A percentile compares a stretch with the other conserved stretches of the same genome.
These are phyloP conservation scores for Julus scanicus DNA, from an alignment of 2,888 invertebrate species.

Conservation along the genomic window DNA sequence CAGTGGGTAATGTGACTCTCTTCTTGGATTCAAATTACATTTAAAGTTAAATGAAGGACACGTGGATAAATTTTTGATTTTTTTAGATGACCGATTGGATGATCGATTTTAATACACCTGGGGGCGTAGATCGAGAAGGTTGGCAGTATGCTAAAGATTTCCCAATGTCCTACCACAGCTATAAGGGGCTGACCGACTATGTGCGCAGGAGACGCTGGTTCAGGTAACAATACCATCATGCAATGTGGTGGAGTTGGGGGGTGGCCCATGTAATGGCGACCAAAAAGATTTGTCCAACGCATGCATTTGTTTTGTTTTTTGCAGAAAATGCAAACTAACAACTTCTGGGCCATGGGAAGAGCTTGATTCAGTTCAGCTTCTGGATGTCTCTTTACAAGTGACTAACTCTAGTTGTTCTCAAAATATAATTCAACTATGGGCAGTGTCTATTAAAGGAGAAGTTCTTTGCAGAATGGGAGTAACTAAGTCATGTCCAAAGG, in stretches of 20 bases:
- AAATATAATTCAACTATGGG: slow-evolving; percentile 74
- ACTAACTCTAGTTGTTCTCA: slow-evolving; percentile 67
- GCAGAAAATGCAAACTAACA: slow-evolving; percentile 81
- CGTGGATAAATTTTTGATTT: background rate
- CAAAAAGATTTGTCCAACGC: too few relatives aligned
- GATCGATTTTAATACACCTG: slow-evolving; percentile 89
- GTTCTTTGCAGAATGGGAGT: slow-evolving; percentile 85
- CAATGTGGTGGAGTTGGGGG: too few relatives aligned
- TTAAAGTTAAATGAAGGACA: background rate
- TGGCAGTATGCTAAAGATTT: slow-evolving; percentile 97
- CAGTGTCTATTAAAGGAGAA: slow-evolving; percentile 86
- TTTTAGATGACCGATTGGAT: slow-evolving; percentile 86
- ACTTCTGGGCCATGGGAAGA: slow-evolving; percentile 91
- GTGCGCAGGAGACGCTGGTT: slow-evolving; percentile 84
- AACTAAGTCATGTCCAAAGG: slow-evolving; percentile 77
- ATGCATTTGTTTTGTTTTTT: slow-evolving; percentile 61
- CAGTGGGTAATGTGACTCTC: slow-evolving; percentile 76
- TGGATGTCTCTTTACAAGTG: slow-evolving; percentile 81
- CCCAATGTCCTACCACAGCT: slow-evolving; percentile 85
- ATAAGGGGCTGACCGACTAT: slow-evolving; percentile 88
- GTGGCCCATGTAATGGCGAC: too few relatives aligned
- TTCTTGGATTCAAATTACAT: background rate
- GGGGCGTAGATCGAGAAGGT: slow-evolving; percentile 89
- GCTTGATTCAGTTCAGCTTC: slow-evolving; percentile 84
- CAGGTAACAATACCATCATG: too few relatives aligned